Evolutionary conservation across 2,797 vertebrate genomes (phyloP).

Genomic region (Brachymystax lenok): DNA sequence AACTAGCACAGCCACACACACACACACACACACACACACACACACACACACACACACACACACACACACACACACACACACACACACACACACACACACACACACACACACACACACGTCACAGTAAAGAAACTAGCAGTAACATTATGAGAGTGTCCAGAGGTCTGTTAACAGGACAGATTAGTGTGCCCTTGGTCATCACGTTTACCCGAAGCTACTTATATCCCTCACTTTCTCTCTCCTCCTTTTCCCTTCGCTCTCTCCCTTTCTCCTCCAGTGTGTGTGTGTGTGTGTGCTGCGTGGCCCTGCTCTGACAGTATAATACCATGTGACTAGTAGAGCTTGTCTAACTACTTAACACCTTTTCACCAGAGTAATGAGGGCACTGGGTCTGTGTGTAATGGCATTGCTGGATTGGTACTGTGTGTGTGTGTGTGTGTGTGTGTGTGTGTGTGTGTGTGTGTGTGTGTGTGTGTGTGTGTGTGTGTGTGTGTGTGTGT

Average conservation of each 20-base stretch:
- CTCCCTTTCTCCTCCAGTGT: not conserved
- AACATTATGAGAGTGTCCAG: slow-evolving; percentile 98
- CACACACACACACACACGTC: slow-evolving; percentile 50
- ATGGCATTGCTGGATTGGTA: slow-evolving; percentile 51
- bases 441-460: not conserved
- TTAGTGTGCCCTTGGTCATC: slow-evolving; percentile 98
- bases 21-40: slow-evolving; percentile 10
- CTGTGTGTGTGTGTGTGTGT: not conserved
- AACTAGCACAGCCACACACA: slow-evolving; percentile 84
- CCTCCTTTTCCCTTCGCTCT: not conserved
- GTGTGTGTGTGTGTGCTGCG: slow-evolving; percentile 17
- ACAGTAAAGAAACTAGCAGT: slow-evolving; percentile 91
- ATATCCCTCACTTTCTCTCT: slow-evolving; percentile 30
- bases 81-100: slow-evolving; percentile 37
- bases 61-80: slow-evolving; percentile 14
- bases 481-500: slow-evolving; percentile 14
- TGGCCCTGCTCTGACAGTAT: slow-evolving; percentile 74
- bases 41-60: slow-evolving; percentile 3
- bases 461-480: slow-evolving; percentile 12
- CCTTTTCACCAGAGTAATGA: slow-evolving; percentile 62
- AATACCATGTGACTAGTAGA: slow-evolving; percentile 76
- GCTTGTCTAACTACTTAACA: slow-evolving; percentile 72
- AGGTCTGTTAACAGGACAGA: slow-evolving; percentile 97
- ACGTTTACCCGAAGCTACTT: slow-evolving; percentile 83
- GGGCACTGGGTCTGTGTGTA: slow-evolving; percentile 65